These are phyloP conservation scores for Lepidostoma basale DNA, from an alignment of 1,140 invertebrate genomes.

Conservation along the genomic window DNA sequence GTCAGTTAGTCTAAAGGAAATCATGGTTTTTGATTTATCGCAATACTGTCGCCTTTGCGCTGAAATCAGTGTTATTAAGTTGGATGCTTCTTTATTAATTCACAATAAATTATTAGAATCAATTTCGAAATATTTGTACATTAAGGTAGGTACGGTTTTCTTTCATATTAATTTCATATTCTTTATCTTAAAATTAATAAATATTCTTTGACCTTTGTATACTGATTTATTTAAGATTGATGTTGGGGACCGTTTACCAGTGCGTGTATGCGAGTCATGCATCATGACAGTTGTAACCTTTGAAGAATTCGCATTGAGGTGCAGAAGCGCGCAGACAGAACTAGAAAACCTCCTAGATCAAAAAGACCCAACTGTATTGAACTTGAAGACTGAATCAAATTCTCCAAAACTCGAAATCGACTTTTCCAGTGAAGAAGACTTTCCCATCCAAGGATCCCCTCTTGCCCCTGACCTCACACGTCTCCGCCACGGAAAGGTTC, in stretches of 20 bases:
- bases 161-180: neutral
- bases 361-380: neutral
- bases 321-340: neutral
- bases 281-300: neutral
- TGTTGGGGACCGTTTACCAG: neutral
- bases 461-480: neutral
- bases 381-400: neutral
- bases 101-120: neutral
- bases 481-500: neutral
- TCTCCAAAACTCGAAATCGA: neutral
- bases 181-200: neutral
- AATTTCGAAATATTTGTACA: neutral
- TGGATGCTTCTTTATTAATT: neutral
- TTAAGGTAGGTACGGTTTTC: neutral
- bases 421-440: neutral
- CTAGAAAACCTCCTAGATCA: neutral
- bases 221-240: neutral
- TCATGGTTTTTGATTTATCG: constrained; percentile 5
- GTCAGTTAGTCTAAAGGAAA: too few relatives aligned
- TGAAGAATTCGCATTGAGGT: constrained; percentile 7
- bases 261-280: constrained; percentile 6
- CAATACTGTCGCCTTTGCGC: constrained; percentile 8
- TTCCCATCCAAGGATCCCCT: neutral
- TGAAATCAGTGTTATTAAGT: neutral
- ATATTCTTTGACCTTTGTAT: neutral